A percentile compares a stretch with the other conserved stretches of the same genome.
Conservation (phyloP, 1,140 invertebrate genomes). For the Hetaerina americana region DNA sequence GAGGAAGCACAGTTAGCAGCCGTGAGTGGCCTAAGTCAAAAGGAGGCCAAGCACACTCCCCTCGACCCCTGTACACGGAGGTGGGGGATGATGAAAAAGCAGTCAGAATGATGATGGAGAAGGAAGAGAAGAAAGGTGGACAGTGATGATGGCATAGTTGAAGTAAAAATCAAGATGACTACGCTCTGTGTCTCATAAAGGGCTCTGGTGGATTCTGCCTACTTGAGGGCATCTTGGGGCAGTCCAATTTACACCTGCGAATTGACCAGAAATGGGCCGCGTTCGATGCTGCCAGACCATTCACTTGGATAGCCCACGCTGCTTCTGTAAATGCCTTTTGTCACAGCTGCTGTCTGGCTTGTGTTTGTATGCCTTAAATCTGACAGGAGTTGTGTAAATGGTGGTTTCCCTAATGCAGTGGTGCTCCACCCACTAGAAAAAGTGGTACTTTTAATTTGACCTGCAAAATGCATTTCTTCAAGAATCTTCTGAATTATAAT, state of each 20-base stretch:
- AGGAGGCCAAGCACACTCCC: background rate
- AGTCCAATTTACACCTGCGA: background rate
- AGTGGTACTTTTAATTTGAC: background rate
- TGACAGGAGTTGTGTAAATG: background rate
- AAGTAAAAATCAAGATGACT: no score
- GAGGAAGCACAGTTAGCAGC: background rate
- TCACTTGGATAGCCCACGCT: background rate
- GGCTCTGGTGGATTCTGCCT: background rate
- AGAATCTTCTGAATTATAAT: background rate
- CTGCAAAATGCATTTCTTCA: background rate
- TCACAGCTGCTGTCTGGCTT: background rate
- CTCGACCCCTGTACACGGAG: background rate
- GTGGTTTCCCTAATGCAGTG: background rate
- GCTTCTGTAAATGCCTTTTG: background rate
- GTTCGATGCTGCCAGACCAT: no score
- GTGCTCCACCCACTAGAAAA: background rate
- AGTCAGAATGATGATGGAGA: background rate
- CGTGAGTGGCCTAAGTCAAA: background rate
- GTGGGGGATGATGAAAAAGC: background rate
- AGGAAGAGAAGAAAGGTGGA: background rate
- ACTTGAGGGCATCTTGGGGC: background rate
- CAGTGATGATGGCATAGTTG: background rate
- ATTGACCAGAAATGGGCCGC: background rate
- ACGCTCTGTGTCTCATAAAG: no score
- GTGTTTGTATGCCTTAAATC: background rate